phyloP scores from a whole-genome alignment of 2,113 vertebrate genomes.

The Microtus montanus region DNA sequence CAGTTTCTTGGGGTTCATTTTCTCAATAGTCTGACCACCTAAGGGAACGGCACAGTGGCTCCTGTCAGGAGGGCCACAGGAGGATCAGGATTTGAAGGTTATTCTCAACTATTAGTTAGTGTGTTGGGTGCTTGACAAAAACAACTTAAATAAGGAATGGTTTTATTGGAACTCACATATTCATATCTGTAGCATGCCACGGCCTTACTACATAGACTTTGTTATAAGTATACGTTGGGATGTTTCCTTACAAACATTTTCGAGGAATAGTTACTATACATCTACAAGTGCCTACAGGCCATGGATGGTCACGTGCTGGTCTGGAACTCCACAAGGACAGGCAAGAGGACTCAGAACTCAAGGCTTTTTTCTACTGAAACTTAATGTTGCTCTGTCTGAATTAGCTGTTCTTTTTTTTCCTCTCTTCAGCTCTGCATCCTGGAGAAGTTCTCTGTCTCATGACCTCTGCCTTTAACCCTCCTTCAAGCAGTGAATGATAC shows the following conservation, averaged over 20 bases:
- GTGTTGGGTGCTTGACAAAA: too few species aligned
- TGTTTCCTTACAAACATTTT: constrained; percentile 19
- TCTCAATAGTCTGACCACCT: too few species aligned
- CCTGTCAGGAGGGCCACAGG: too few species aligned
- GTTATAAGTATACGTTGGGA: not conserved
- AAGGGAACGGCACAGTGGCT: too few species aligned
- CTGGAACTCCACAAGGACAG: not conserved
- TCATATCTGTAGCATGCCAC: not conserved
- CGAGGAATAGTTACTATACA: not conserved
- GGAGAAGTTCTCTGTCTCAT: constrained; percentile 18
- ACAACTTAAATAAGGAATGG: too few species aligned
- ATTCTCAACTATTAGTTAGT: too few species aligned
- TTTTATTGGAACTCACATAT: too few species aligned
- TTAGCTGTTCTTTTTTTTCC: constrained; percentile 39
- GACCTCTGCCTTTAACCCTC: constrained; percentile 38
- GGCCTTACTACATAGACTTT: not conserved
- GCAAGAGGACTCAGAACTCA: not conserved
- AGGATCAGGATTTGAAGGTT: too few species aligned
- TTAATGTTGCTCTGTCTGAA: constrained; percentile 11
- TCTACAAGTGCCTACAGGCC: not conserved
- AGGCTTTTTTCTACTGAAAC: not conserved
- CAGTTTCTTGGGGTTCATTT: too few species aligned
- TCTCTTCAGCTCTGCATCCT: constrained; percentile 24
- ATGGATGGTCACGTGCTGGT: not conserved
- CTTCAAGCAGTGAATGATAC: constrained; percentile 28